These are phyloP conservation scores for Corythoichthys haematopterus DNA, from an alignment of 2,113 vertebrate genomes.

Conservation along the genomic window DNA sequence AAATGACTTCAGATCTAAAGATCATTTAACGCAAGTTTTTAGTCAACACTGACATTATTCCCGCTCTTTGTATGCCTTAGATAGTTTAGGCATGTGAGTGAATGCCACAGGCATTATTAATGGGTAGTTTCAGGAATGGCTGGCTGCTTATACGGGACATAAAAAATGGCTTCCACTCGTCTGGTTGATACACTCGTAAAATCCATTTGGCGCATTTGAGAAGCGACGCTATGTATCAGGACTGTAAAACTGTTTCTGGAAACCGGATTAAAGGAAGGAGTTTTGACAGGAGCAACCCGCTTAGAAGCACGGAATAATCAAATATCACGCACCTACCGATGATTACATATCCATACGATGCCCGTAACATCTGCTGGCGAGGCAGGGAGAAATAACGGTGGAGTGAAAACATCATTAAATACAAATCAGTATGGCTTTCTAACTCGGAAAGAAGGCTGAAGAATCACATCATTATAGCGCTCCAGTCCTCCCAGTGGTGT, in stretches of 20 bases:
- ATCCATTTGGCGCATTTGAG: constrained; percentile 46
- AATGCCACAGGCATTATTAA: constrained; percentile 13
- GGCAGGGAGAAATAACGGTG: neutral
- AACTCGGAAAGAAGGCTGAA: constrained; percentile 28
- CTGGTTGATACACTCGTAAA: constrained; percentile 48
- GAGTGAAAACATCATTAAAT: constrained; percentile 25
- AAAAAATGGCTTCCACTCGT: constrained; percentile 36
- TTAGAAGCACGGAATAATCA: neutral
- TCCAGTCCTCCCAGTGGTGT: constrained; percentile 48
- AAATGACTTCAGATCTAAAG: neutral
- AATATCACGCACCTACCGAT: neutral
- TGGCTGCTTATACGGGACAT: constrained; percentile 30
- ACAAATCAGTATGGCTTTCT: constrained; percentile 7
- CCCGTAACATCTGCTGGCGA: neutral
- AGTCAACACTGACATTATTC: neutral
- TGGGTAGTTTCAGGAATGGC: constrained; percentile 27
- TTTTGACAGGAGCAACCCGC: neutral
- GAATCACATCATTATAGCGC: constrained; percentile 60
- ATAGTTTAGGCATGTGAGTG: constrained; percentile 10
- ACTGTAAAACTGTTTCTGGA: constrained; percentile 7
- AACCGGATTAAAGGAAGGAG: neutral
- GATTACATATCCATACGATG: neutral
- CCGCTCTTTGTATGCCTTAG: neutral
- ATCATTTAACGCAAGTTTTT: neutral
- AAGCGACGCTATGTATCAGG: constrained; percentile 21